Evolutionary conservation across 2,797 vertebrate species (phyloP).

Genomic region (Neostethus bicornis): DNA sequence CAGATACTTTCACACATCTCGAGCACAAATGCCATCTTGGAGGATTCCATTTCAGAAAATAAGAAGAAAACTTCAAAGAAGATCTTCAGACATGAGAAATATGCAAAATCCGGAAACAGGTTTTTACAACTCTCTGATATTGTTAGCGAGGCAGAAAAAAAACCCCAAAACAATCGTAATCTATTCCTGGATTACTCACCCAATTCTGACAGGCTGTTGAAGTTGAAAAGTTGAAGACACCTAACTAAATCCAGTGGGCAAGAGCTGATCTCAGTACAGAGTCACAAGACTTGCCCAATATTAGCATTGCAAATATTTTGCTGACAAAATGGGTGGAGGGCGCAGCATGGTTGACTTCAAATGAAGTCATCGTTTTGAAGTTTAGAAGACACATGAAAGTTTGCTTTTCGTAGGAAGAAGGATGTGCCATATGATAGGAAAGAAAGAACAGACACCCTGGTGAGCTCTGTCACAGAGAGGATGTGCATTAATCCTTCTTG

Average conservation of each 20-base stretch:
- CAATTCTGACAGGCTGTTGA: background rate
- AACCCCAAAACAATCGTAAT: background rate
- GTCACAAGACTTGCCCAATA: slow-evolving; percentile 14
- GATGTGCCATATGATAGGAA: slow-evolving; percentile 1
- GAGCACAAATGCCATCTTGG: background rate
- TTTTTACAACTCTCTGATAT: slow-evolving; percentile 19
- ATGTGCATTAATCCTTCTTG: slow-evolving; percentile 15
- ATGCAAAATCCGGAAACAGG: slow-evolving; percentile 27
- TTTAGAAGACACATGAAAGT: background rate
- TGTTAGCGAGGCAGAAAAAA: slow-evolving; percentile 2
- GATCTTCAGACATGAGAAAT: slow-evolving; percentile 17
- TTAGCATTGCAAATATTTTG: slow-evolving; percentile 14
- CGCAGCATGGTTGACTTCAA: slow-evolving; percentile 7
- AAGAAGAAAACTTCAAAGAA: slow-evolving; percentile 23
- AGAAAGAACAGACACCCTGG: slow-evolving; percentile 7
- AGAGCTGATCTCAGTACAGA: slow-evolving; percentile 23
- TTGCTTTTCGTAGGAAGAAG: background rate
- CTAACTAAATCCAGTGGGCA: slow-evolving; percentile 24
- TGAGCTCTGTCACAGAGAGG: slow-evolving; percentile 8
- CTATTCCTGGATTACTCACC: slow-evolving; percentile 31
- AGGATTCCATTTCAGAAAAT: slow-evolving; percentile 17
- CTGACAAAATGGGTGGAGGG: slow-evolving; percentile 23
- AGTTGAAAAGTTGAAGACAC: too few relatives aligned
- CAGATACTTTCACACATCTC: background rate
- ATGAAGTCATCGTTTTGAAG: slow-evolving; percentile 11